Percentiles rank a stretch among this genome's conserved stretches.
Conservation (phyloP, 2,113 vertebrate species). For the Candoia aspera region DNA sequence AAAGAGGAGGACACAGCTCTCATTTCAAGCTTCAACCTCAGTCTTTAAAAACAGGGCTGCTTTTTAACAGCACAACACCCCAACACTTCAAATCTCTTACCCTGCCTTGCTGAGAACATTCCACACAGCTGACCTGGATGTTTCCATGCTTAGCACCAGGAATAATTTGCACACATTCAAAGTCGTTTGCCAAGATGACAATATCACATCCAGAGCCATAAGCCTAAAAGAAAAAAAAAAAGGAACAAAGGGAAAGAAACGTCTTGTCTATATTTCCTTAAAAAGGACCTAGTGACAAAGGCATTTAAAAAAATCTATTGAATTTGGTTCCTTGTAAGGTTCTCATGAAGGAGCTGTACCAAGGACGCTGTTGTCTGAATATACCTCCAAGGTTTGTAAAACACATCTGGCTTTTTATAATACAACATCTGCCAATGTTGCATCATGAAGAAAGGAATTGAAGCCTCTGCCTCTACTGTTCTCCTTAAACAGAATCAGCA, state of each 20-base stretch:
- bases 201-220: conserved; percentile 98
- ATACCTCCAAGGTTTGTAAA: neutral
- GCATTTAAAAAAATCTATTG: neutral
- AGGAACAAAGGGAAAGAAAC: no score
- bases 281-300: neutral
- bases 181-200: conserved; percentile 94
- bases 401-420: neutral
- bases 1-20: no score
- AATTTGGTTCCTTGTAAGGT: neutral
- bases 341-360: neutral
- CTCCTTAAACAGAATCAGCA: no score
- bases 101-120: conserved; percentile 95
- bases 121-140: conserved; percentile 98
- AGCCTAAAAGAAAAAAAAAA: conserved; percentile 74
- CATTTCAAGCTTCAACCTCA: neutral
- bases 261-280: neutral
- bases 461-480: no score
- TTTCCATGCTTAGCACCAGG: conserved; percentile 99
- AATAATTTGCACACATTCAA: conserved; percentile 99
- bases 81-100: conserved; percentile 77
- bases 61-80: no score
- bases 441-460: no score
- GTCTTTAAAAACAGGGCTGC: neutral
- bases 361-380: neutral
- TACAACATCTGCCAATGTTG: no score